phyloP scores from a whole-genome alignment of 1,140 invertebrate genomes.

The Yoshiicerus persimilis region DNA sequence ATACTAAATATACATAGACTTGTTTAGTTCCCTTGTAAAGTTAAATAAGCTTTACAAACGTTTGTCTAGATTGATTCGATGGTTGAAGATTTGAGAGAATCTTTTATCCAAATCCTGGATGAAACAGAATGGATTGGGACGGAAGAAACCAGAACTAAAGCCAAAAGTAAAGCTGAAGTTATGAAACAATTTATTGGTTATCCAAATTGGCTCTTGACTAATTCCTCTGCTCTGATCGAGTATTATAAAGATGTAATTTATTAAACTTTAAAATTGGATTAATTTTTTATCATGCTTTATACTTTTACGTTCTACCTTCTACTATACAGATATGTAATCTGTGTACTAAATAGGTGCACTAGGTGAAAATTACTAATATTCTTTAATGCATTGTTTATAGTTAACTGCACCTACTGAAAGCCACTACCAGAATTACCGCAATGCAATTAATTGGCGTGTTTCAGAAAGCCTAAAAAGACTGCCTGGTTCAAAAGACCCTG shows the following conservation, averaged over 20 bases:
- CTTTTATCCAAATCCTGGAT: slow-evolving; percentile 29
- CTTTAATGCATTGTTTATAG: background rate
- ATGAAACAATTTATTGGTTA: slow-evolving; percentile 36
- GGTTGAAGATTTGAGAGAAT: slow-evolving; percentile 22
- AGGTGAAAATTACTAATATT: background rate
- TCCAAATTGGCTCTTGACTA: slow-evolving; percentile 25
- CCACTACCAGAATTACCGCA: background rate
- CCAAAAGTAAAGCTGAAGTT: background rate
- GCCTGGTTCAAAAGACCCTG: background rate
- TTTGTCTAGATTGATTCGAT: slow-evolving; percentile 18
- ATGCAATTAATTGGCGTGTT: background rate
- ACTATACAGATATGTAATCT: too few species aligned
- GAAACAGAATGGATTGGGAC: slow-evolving; percentile 38
- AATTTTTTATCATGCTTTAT: too few species aligned
- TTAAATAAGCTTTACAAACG: background rate
- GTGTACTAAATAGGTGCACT: background rate
- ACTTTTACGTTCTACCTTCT: too few species aligned
- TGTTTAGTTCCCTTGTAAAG: background rate
- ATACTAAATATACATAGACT: background rate
- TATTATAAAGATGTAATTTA: slow-evolving; percentile 33
- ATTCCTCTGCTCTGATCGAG: background rate
- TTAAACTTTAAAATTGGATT: too few species aligned
- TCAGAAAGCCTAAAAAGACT: background rate
- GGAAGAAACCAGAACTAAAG: background rate
- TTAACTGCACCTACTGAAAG: background rate